Evolutionary conservation across 23 tunicate species (phyloP).

Genomic region (Styela clava): DNA sequence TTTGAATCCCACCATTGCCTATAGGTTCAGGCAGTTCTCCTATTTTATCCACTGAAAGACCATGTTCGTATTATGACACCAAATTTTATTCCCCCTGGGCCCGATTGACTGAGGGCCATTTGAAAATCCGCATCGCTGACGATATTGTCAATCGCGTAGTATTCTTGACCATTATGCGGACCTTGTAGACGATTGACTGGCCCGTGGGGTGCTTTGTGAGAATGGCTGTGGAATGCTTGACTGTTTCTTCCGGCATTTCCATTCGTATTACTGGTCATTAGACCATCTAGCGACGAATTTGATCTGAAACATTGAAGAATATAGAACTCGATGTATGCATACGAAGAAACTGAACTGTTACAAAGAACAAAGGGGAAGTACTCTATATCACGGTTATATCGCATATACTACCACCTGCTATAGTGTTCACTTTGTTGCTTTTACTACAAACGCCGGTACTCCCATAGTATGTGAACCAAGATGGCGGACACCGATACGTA

Average conservation of each 20-base stretch:
- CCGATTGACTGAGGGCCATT: conserved; percentile 81
- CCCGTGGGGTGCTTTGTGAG: conserved; percentile 87
- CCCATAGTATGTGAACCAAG: too few species aligned
- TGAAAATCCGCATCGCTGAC: conserved; percentile 97
- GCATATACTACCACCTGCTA: too few species aligned
- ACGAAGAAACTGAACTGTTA: background rate
- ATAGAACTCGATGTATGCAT: too few species aligned
- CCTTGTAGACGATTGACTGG: conserved; percentile 83
- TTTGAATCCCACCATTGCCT: too few species aligned
- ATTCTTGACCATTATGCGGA: conserved; percentile 91
- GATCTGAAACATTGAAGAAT: conserved; percentile 15
- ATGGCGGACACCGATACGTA: too few species aligned
- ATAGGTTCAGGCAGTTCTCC: too few species aligned
- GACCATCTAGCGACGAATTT: conserved; percentile 20
- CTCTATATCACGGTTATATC: too few species aligned
- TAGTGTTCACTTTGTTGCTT: too few species aligned
- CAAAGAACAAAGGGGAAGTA: background rate
- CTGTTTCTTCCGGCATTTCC: conserved; percentile 8
- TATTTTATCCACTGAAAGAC: conserved; percentile 14
- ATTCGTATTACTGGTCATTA: background rate
- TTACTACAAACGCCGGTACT: too few species aligned
- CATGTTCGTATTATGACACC: conserved; percentile 97
- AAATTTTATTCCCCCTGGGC: conserved; percentile 70
- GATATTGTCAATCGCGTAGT: conserved; percentile 98
- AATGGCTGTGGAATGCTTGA: conserved; percentile 26